Conservation (phyloP, 1,140 invertebrate species). For the Ylistrum balloti region DNA sequence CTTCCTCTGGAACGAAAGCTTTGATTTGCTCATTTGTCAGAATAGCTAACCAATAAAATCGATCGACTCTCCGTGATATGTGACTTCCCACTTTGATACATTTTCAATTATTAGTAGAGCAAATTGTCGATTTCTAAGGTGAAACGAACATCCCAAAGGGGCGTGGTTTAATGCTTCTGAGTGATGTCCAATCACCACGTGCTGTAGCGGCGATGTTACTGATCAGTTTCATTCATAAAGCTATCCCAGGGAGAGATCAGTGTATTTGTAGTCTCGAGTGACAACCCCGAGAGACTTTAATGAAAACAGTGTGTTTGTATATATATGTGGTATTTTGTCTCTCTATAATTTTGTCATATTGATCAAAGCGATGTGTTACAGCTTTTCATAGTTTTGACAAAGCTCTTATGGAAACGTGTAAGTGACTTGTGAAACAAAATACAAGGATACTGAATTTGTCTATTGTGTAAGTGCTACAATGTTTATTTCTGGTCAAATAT, state of each 20-base stretch:
- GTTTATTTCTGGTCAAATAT: too few relatives aligned
- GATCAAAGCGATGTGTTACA: background rate
- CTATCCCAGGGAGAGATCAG: background rate
- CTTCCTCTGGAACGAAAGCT: background rate
- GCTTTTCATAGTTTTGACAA: background rate
- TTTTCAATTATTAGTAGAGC: background rate
- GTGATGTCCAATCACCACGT: background rate
- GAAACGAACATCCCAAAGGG: background rate
- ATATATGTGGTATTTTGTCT: background rate
- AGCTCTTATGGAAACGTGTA: background rate
- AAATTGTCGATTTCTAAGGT: background rate
- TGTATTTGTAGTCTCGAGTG: too few relatives aligned
- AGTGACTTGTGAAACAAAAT: background rate
- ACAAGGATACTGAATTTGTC: too few relatives aligned
- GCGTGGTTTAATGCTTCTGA: background rate
- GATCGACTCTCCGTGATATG: background rate
- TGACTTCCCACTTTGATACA: conserved; percentile 13
- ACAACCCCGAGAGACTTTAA: background rate
- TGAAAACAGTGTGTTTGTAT: background rate
- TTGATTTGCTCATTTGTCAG: conserved; percentile 14
- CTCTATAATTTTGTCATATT: too few relatives aligned
- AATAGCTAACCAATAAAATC: background rate
- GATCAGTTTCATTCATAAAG: conserved; percentile 34
- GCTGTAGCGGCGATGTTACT: background rate
- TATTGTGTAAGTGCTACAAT: too few relatives aligned